These are phyloP conservation scores for Hirudo medicinalis DNA, from an alignment of 1,140 invertebrate species.

Conservation along the genomic window DNA sequence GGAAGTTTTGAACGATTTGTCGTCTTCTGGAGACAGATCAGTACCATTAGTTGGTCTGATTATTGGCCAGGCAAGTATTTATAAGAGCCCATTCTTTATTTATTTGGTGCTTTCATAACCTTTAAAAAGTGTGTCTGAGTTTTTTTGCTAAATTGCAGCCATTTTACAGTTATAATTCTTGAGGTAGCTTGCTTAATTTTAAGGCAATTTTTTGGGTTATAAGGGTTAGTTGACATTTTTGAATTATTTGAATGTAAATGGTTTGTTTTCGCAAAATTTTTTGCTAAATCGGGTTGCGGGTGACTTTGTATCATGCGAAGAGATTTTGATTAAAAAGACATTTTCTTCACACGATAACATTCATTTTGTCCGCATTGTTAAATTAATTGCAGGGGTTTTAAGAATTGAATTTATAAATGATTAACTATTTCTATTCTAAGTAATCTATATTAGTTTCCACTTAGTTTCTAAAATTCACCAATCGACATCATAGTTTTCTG, in stretches of 20 bases:
- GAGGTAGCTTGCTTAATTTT: too few species aligned
- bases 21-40: neutral
- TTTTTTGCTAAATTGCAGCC: too few species aligned
- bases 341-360: neutral
- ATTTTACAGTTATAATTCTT: too few species aligned
- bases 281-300: too few species aligned
- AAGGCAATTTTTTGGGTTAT: too few species aligned
- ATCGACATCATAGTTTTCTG: conserved; percentile 44
- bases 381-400: neutral
- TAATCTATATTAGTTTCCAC: neutral
- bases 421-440: neutral
- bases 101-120: neutral
- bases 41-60: conserved; percentile 27
- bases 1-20: neutral
- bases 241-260: too few species aligned
- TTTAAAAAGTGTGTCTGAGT: too few species aligned
- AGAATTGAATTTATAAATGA: neutral
- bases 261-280: too few species aligned
- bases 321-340: too few species aligned
- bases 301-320: conserved; percentile 12
- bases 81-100: neutral
- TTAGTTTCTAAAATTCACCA: neutral
- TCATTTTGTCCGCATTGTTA: conserved; percentile 1
- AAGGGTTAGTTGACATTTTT: too few species aligned
- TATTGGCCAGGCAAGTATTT: conserved; percentile 30